Conservation (phyloP, 23 tunicate genomes). For the Ascidia mentula region DNA sequence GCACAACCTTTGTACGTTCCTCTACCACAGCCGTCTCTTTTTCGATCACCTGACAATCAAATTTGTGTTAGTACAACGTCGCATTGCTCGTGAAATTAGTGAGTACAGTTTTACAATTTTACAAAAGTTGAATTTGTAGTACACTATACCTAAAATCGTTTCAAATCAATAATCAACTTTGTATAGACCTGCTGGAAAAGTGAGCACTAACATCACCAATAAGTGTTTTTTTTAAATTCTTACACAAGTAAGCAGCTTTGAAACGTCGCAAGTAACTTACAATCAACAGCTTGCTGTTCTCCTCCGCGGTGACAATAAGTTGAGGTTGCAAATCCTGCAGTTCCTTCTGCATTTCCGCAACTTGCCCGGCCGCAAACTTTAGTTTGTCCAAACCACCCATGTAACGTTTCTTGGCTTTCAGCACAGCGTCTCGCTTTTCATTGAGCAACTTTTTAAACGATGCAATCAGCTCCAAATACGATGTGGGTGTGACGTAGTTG, state of each 20-base stretch:
- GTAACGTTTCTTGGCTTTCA: slow-evolving; percentile 80
- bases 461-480: slow-evolving; percentile 97
- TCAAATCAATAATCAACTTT: no score
- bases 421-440: slow-evolving; percentile 80
- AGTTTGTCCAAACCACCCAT: slow-evolving; percentile 95
- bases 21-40: slow-evolving; percentile 88
- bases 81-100: no score
- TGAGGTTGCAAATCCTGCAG: slow-evolving; percentile 95
- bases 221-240: no score
- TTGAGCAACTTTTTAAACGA: slow-evolving; percentile 85
- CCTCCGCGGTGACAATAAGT: slow-evolving; percentile 84
- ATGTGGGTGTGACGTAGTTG: slow-evolving; percentile 98
- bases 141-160: no score
- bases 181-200: no score
- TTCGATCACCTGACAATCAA: slow-evolving; percentile 59
- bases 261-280: slow-evolving; percentile 62
- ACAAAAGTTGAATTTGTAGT: no score
- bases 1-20: slow-evolving; percentile 79
- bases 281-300: slow-evolving; percentile 77
- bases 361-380: slow-evolving; percentile 90
- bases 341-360: slow-evolving; percentile 98
- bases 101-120: no score
- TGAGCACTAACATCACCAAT: no score
- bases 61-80: no score
- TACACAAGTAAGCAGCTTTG: no score